phyloP scores from a whole-genome alignment of 2,888 invertebrate genomes.

The Troides aeacus region DNA sequence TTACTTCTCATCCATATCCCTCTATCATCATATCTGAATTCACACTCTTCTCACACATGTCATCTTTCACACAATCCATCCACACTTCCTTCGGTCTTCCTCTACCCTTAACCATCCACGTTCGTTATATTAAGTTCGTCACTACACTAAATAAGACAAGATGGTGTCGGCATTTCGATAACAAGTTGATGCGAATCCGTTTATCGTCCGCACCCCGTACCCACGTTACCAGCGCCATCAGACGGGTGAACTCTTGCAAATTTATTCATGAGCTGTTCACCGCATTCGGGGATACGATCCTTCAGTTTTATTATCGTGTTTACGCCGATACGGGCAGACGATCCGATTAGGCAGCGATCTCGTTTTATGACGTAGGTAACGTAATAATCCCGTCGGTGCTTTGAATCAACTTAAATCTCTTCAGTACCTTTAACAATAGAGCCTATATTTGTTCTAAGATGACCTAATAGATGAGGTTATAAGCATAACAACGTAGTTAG shows the following conservation, averaged over 20 bases:
- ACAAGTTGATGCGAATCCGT: conserved; percentile 25
- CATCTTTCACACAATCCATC: no score
- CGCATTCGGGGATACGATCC: conserved; percentile 44
- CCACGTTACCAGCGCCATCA: conserved; percentile 31
- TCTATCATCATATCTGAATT: no score
- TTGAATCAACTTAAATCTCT: no score
- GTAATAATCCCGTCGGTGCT: neutral
- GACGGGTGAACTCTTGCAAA: conserved; percentile 44
- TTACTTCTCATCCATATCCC: no score
- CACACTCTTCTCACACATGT: no score
- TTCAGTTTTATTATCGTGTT: conserved; percentile 50
- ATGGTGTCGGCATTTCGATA: conserved; percentile 18
- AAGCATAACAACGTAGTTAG: no score
- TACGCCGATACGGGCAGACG: conserved; percentile 19
- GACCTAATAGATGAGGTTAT: no score
- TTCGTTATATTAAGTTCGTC: neutral
- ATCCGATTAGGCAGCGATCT: conserved; percentile 18
- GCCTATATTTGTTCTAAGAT: no score
- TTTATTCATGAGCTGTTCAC: conserved; percentile 56
- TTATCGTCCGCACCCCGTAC: conserved; percentile 17
- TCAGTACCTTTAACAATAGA: no score
- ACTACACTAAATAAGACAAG: conserved; percentile 10
- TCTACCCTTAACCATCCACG: no score
- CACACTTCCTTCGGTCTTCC: no score
- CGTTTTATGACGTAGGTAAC: conserved; percentile 18